Conservation (phyloP, 1,140 invertebrate genomes). For the Carposina sasakii region DNA sequence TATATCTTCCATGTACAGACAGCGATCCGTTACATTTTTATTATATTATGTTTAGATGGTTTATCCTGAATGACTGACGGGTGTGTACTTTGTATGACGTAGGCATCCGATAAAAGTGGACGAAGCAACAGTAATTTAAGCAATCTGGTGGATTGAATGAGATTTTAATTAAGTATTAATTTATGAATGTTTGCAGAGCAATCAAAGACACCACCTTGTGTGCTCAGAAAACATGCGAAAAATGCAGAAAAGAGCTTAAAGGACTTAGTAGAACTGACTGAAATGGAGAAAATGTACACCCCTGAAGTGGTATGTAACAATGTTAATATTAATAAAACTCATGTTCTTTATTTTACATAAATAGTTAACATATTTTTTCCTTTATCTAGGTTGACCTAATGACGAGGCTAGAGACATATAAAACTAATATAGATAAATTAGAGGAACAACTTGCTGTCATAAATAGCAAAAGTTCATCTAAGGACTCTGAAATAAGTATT, state of each 20-base stretch:
- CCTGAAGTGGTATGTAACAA: slow-evolving; percentile 42
- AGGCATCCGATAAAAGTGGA: too few relatives aligned
- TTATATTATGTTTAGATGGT: too few relatives aligned
- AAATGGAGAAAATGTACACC: slow-evolving; percentile 51
- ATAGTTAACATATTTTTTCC: not conserved
- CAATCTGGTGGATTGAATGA: too few relatives aligned
- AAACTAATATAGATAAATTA: slow-evolving; percentile 35
- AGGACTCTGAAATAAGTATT: slow-evolving; percentile 42
- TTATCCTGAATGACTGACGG: too few relatives aligned
- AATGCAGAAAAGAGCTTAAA: slow-evolving; percentile 51
- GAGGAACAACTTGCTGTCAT: slow-evolving; percentile 39
- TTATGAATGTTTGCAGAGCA: slow-evolving; percentile 42
- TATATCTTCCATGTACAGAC: too few relatives aligned
- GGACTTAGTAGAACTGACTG: slow-evolving; percentile 57
- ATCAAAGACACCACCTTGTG: slow-evolving; percentile 62
- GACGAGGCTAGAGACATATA: slow-evolving; percentile 47
- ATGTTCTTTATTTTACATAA: slow-evolving; percentile 1
- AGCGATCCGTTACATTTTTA: too few relatives aligned
- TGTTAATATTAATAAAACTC: too few relatives aligned
- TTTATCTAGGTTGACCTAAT: slow-evolving; percentile 44
- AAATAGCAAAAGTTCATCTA: slow-evolving; percentile 32
- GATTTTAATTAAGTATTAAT: too few relatives aligned
- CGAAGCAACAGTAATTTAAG: too few relatives aligned
- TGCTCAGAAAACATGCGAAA: slow-evolving; percentile 50
- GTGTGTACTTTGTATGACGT: too few relatives aligned